Evolutionary conservation across 2,797 vertebrate genomes (phyloP).

Genomic region (Falco biarmicus): DNA sequence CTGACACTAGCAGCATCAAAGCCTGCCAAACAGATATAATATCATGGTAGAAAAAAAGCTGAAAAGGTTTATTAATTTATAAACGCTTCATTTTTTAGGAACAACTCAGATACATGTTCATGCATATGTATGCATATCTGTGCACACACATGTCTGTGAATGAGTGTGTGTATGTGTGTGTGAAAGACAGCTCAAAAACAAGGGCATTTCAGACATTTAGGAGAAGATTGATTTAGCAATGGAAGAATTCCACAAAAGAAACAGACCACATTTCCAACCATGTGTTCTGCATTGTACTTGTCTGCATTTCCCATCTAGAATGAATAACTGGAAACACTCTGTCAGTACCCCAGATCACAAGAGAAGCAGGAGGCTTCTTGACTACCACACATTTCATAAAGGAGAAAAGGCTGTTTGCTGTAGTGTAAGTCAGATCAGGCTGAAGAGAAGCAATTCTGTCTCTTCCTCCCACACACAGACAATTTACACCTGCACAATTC

Average conservation of each 20-base stretch:
- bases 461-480: slow-evolving; percentile 53
- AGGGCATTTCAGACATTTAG: background rate
- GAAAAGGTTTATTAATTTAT: background rate
- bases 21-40: background rate
- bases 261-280: slow-evolving; percentile 55
- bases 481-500: slow-evolving; percentile 64
- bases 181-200: background rate
- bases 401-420: slow-evolving; percentile 66
- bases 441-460: slow-evolving; percentile 64
- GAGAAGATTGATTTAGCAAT: slow-evolving; percentile 10
- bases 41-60: background rate
- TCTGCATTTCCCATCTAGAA: slow-evolving; percentile 57
- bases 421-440: slow-evolving; percentile 59
- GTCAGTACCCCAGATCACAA: slow-evolving; percentile 65
- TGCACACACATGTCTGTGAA: background rate
- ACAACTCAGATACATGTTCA: background rate
- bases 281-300: slow-evolving; percentile 61
- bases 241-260: slow-evolving; percentile 56
- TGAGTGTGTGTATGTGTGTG: background rate
- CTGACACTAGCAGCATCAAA: background rate
- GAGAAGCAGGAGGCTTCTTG: slow-evolving; percentile 56
- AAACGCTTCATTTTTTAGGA: background rate
- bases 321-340: slow-evolving; percentile 67
- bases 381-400: slow-evolving; percentile 44
- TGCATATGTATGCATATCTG: background rate